These are phyloP conservation scores for Drosophila nigritarsus DNA, from an alignment of 2,888 invertebrate species.

Conservation along the genomic window DNA sequence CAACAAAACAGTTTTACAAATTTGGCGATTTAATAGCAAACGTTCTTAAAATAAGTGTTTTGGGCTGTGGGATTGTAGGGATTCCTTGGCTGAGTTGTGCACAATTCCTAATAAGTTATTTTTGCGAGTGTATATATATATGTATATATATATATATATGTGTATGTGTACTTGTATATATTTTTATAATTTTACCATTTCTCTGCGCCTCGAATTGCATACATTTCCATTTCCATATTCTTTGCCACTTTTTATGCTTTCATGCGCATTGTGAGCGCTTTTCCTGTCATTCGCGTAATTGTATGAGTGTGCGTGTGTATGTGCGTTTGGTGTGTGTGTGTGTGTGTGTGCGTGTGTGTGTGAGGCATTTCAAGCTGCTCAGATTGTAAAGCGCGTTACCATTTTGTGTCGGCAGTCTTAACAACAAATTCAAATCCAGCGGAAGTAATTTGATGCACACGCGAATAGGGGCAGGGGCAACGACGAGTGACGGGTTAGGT, in stretches of 20 bases:
- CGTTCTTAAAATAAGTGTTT: background rate
- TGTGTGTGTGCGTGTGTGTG: conserved; percentile 24
- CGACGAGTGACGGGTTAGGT: background rate
- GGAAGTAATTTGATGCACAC: conserved; percentile 79
- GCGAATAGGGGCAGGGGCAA: conserved; percentile 35
- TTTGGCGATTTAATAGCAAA: background rate
- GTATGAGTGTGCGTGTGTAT: conserved; percentile 43
- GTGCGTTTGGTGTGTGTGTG: conserved; percentile 4
- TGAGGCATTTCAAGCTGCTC: conserved; percentile 64
- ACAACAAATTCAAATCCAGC: conserved; percentile 79
- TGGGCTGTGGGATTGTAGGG: background rate
- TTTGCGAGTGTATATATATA: background rate
- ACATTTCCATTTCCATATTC: conserved; percentile 54
- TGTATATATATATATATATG: background rate
- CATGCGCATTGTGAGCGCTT: conserved; percentile 75
- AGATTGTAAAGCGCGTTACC: conserved; percentile 64
- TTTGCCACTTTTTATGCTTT: conserved; percentile 69
- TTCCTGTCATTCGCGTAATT: conserved; percentile 78
- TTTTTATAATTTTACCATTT: conserved; percentile 78
- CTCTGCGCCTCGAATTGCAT: conserved; percentile 58
- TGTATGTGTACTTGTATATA: conserved; percentile 22
- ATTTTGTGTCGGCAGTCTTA: conserved; percentile 68
- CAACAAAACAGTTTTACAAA: background rate
- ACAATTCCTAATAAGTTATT: background rate
- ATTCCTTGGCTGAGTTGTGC: background rate